A percentile compares a stretch with the other conserved stretches of the same genome.
Conservation (phyloP, 2,797 vertebrate species). For the Avahi laniger region DNA sequence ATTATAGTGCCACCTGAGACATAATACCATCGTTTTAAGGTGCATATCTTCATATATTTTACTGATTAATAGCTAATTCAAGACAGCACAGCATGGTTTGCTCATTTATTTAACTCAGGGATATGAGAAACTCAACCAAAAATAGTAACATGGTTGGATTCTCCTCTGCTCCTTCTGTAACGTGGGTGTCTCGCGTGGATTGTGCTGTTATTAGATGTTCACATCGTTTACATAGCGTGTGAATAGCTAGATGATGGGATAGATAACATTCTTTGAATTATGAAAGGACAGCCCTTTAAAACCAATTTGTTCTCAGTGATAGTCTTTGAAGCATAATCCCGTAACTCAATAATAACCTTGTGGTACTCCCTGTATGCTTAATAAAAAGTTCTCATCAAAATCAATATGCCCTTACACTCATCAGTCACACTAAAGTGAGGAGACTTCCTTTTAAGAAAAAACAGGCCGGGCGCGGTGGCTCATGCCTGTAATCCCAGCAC, state of each 20-base stretch:
- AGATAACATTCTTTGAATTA: constrained; percentile 1
- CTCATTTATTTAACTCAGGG: constrained; percentile 31
- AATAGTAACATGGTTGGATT: constrained; percentile 32
- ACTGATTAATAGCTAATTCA: constrained; percentile 42
- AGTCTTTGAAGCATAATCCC: not conserved
- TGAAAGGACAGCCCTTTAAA: not conserved
- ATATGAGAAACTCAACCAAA: constrained; percentile 7
- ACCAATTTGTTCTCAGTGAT: not conserved
- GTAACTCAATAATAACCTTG: constrained; percentile 15
- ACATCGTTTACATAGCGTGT: not conserved
- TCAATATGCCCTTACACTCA: not conserved
- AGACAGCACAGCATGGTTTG: not conserved
- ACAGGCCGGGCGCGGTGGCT: no score
- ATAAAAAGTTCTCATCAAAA: not conserved
- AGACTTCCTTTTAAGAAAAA: not conserved
- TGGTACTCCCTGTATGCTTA: not conserved
- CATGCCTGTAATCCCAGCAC: no score
- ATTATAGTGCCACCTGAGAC: not conserved
- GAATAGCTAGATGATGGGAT: constrained; percentile 30
- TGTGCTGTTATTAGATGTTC: not conserved
- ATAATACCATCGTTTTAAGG: constrained; percentile 4
- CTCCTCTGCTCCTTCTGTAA: not conserved
- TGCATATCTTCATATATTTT: not conserved
- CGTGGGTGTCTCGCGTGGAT: not conserved
- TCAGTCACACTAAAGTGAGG: not conserved